phyloP scores from a whole-genome alignment of 2,113 vertebrate species.

The Zosterops borbonicus region DNA sequence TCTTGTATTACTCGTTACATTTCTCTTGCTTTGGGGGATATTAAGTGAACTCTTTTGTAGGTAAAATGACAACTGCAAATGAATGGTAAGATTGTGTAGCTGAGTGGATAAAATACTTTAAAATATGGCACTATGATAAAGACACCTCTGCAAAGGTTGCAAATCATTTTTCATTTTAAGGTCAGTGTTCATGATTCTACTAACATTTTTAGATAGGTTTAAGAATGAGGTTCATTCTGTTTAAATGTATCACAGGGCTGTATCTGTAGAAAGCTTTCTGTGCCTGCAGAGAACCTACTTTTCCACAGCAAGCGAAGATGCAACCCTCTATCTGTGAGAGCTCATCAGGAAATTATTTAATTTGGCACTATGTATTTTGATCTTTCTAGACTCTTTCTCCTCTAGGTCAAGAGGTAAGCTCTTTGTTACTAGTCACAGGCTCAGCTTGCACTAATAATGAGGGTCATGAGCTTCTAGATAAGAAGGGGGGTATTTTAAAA shows the following conservation, averaged over 20 bases:
- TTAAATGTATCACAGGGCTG: slow-evolving; percentile 7
- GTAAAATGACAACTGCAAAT: slow-evolving; percentile 49
- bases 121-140: slow-evolving; percentile 41
- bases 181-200: slow-evolving; percentile 48
- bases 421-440: background rate
- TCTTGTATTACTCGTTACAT: background rate
- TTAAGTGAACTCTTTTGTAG: slow-evolving; percentile 33
- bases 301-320: background rate
- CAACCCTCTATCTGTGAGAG: background rate
- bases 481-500: background rate
- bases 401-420: background rate
- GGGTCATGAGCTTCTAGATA: background rate
- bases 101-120: slow-evolving; percentile 58
- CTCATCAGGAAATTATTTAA: background rate
- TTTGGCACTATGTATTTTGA: background rate
- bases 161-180: slow-evolving; percentile 63
- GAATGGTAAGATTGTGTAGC: slow-evolving; percentile 44
- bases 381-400: background rate
- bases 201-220: slow-evolving; percentile 55
- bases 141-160: slow-evolving; percentile 53
- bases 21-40: slow-evolving; percentile 56
- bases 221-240: slow-evolving; percentile 27
- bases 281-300: background rate
- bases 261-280: background rate
- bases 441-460: background rate